Base-by-base conservation (phyloP, 2,888 invertebrate genomes). In the Apodemia zela region DNA sequence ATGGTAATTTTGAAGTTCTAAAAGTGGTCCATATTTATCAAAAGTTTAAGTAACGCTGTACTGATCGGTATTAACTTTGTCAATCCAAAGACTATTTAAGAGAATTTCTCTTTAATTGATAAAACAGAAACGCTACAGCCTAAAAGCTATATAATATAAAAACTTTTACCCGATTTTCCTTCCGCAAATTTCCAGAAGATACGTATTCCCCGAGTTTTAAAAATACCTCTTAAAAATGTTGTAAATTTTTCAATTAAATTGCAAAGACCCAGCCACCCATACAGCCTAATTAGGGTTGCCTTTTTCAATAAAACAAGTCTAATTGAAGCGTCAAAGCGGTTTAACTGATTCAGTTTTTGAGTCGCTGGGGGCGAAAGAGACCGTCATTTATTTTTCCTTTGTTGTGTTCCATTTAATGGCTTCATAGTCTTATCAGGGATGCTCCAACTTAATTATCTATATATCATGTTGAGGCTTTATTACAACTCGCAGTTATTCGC, bases 261-360 rank as follows among this genome's bases (percentile, higher is more conserved):
- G 25, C 54, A 25, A 57, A 29, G 29, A 29, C 7, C 25, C 54
- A 25, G 7, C 54, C 54, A 57, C 4, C 54, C 54, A 57, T 57
- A 57, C 54, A 29, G 2, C 29, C 29, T 57, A 57, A 57, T 57
- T 57, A 57, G 54, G 54, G 29, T 29, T 29, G 54, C 54, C 29
- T 57, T 29, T 57, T 57, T 57, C 54, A 57, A 57, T 57, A 57
- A 57, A 57, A 57, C 54, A 57, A 2, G 54, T 57, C 54, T 57
- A 25, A 57, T 57, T 29, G 29, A 57, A 57, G 54, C 25, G 54
- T 57, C 54, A 57, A 57, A 57, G 54, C 54, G 54, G 54, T 57
- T 47, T 57, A 57, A 57, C 25, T 57, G 54, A 29, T 57, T 57
- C 54, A 57, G 54, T 57, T 57, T 57, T 57, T 29, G 7, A 25